Base-by-base conservation (phyloP, 2,888 invertebrate species). In the Antheraea yamamai region DNA sequence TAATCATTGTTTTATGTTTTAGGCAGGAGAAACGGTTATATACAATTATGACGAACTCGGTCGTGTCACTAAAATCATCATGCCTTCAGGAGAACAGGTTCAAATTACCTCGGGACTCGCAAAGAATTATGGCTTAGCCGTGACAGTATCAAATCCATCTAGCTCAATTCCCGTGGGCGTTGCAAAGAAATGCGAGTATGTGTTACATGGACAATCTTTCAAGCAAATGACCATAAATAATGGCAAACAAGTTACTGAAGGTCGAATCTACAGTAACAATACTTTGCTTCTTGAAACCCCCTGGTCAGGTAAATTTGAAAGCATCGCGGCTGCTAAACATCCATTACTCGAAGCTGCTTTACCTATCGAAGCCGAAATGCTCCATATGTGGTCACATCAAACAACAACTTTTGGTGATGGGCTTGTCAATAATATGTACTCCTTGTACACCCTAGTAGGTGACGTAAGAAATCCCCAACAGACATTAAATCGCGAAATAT, bases 41-140 rank as follows among this genome's bases (percentile, higher is more conserved):
- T 99, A 99, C 91, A 97, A 97, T 85, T 99, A 99, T 85, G 98
- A 99, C 85, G 96, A 97, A 89, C 96, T 98, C 78, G 99, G 99
- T 3, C 96, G 99, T 71, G 97, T 98, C 4, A 97, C 97, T 0
- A 97, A 97, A 83, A 97, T 98, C 75, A 97, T 98, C 79, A 95
- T 98, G 88, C 98, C 99, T 47, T 98, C 98, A 79, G 99, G 99
- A 76, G 98, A 99, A 93, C 97, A 97, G 82, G 96, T 98, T 23
- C 96, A 97, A 80, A 96, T 98, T 76, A 96, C 96, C 23, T 98
- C 98, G 0, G 97, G 97, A 78, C 95, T 98, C 77, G 97, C 97
- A 16, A 96, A 96, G 82, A 96, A 96, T 81, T 97, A 97, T 85
- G 97, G 97, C 23, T 93, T 98, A 74, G 96, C 97, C 16, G 97